Percentiles rank a stretch among this genome's conserved stretches.
Evolutionary conservation across 2,888 invertebrate species (phyloP).

Genomic region (Leptinotarsa rubiginosa): DNA sequence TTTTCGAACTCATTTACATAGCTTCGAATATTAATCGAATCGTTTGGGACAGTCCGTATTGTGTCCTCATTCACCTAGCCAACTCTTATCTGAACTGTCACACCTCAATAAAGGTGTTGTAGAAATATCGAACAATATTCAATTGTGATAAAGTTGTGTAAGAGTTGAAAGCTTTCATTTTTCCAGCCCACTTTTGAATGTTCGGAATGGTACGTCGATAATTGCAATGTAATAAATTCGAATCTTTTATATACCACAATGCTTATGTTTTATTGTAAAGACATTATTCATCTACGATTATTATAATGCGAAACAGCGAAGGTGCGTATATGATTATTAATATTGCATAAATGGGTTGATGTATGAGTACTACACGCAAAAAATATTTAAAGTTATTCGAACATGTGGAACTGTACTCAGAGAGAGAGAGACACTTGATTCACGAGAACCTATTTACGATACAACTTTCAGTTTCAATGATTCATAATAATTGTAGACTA

Average conservation of each 20-base stretch:
- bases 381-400: no score
- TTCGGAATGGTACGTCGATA: constrained; percentile 6
- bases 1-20: no score
- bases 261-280: constrained; percentile 9
- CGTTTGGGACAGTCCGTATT: neutral
- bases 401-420: no score
- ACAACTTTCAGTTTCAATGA: no score
- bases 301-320: neutral
- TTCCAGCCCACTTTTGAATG: constrained; percentile 3
- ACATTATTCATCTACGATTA: constrained; percentile 4
- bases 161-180: constrained; percentile 7
- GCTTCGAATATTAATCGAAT: no score
- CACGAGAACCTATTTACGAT: no score
- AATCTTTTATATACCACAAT: neutral
- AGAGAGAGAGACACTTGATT: no score
- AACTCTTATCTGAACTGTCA: neutral
- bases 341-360: neutral
- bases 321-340: neutral
- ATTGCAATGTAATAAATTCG: constrained; percentile 13
- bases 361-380: neutral
- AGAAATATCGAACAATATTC: constrained; percentile 11
- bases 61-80: neutral
- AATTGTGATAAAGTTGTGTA: constrained; percentile 2
- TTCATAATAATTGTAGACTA: no score
- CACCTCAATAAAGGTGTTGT: constrained; percentile 14